phyloP scores from a whole-genome alignment of 2,888 invertebrate genomes.

The Callinectes sapidus region DNA sequence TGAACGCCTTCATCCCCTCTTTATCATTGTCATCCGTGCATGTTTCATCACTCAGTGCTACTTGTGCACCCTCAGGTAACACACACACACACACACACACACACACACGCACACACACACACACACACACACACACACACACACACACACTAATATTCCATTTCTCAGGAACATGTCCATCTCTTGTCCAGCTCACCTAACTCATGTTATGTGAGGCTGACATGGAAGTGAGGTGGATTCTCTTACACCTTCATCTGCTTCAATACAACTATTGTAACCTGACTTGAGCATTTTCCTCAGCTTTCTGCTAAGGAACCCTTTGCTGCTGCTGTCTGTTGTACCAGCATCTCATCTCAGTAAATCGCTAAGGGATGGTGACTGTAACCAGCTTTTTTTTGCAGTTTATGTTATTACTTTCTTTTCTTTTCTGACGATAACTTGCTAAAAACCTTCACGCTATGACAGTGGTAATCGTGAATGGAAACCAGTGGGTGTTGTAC shows the following conservation, averaged over 20 bases:
- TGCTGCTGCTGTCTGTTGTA: too few species aligned
- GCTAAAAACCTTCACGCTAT: neutral
- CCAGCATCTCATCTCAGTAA: neutral
- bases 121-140: slow-evolving; percentile 33
- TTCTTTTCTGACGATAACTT: neutral
- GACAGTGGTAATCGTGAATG: neutral
- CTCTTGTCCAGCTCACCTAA: neutral
- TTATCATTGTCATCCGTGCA: neutral
- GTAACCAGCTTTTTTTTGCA: neutral
- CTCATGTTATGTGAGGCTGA: neutral
- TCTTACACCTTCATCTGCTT: neutral
- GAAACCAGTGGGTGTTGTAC: neutral
- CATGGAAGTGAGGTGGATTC: neutral
- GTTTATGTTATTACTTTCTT: neutral
- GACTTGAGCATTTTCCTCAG: neutral
- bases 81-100: neutral
- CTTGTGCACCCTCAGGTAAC: neutral
- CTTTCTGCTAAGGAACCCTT: too few species aligned
- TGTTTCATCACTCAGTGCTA: neutral
- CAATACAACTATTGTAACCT: neutral
- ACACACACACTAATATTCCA: neutral
- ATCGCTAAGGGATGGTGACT: neutral
- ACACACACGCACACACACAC: neutral
- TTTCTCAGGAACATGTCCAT: neutral
- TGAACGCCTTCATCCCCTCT: neutral